Base-by-base conservation (phyloP, 2,113 vertebrate species). In the Phaethornis superciliosus region DNA sequence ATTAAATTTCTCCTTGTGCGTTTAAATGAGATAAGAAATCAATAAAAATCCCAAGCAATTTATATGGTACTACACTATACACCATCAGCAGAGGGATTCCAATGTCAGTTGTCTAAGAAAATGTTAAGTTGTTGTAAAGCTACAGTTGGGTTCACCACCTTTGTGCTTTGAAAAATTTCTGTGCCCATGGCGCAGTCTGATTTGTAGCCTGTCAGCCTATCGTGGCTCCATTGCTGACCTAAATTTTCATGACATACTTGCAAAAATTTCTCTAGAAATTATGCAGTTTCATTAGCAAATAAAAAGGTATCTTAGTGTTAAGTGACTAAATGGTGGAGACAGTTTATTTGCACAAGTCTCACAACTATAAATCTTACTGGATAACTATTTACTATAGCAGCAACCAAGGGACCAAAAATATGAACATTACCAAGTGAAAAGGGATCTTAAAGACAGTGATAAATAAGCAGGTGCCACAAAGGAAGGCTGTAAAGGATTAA, bases 381-480 rank as follows among this genome's bases (percentile, higher is more conserved):
- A 95, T 92, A 91, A 92, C 94, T 95, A 94, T 96, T 96, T 96
- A 92, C 59, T 79, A 95, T 68, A 76, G 90, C 67, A 71, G 52
- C 74, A 96, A 96, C 81, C 67, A 90, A 78, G 71, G 78, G 93
- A 95, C 88, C 70, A 80, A 95, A 96, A 96, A 94, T 93, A 95
- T 68, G 76, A 96, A 90, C 49, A 77, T 35, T 88, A 71, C 85
- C 84, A 64, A 77, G 85, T 88, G 44, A 89, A 92, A 94, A 89
- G 27, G 1, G 46, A 93, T 94, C 81, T 95, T 82, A 90, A 96
- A 93, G 93, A 95, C 88, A 96, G 68, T 95, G 89, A 96, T 93
- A 96, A 97, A 97, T 95, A 93, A 96, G 94, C n/a, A 96, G 68
- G 88, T 70, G 79, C 64, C 77, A 96, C 71, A 93, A 88, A 84